A percentile compares a stretch with the other conserved stretches of the same genome.
phyloP scores from a whole-genome alignment of 2,888 invertebrate species.

The Caradrina clavipalpis region DNA sequence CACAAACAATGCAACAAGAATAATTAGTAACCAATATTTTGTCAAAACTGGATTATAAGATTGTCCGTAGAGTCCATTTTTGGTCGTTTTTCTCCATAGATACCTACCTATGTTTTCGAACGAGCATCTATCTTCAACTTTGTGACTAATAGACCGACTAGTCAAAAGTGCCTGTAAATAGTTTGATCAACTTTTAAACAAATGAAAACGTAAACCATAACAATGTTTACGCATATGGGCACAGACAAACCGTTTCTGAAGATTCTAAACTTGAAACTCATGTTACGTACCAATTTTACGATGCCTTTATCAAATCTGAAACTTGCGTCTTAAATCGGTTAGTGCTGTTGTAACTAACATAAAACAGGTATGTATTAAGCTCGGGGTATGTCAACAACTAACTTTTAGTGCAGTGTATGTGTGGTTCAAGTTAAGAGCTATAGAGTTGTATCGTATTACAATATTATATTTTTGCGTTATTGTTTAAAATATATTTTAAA shows the following conservation, averaged over 20 bases:
- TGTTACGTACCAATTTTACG: slow-evolving; percentile 9
- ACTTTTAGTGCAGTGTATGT: slow-evolving; percentile 67
- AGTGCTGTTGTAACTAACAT: slow-evolving; percentile 37
- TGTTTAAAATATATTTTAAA: too few species aligned
- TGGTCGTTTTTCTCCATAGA: too few species aligned
- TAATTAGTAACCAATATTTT: too few species aligned
- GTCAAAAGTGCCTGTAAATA: too few species aligned
- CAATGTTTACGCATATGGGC: neutral
- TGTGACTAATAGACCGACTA: too few species aligned
- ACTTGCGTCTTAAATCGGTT: slow-evolving; percentile 51
- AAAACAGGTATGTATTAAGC: slow-evolving; percentile 64
- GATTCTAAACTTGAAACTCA: neutral
- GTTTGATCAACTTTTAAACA: too few species aligned
- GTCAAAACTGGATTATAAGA: too few species aligned
- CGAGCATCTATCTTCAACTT: too few species aligned
- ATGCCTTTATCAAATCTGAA: slow-evolving; percentile 37
- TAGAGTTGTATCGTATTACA: neutral
- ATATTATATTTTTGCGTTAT: neutral
- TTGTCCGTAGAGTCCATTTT: too few species aligned
- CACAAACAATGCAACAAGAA: too few species aligned
- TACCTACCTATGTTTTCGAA: too few species aligned
- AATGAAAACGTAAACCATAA: neutral
- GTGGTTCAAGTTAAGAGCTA: slow-evolving; percentile 41
- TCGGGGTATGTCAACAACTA: slow-evolving; percentile 72
- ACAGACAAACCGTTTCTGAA: neutral